Base-by-base conservation (phyloP, 2,113 vertebrate species). In the Cyanocitta stelleri region DNA sequence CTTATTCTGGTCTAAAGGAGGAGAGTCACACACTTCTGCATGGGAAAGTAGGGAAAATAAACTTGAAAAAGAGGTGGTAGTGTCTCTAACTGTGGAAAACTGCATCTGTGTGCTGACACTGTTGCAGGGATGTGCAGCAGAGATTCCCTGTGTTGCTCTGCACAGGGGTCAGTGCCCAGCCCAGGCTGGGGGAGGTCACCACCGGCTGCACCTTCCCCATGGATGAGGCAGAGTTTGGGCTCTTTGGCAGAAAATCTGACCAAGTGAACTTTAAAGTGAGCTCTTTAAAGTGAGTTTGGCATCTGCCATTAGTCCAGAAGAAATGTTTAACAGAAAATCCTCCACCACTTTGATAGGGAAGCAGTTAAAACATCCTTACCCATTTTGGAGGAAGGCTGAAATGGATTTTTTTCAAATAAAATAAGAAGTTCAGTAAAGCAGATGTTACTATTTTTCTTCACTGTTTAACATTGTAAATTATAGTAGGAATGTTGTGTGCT, bases 381-480 rank as follows among this genome's bases (percentile, higher is more conserved):
- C 44, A 6, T 84, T 69, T 46, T 32, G 51, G 63, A 71, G 37
- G 46, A 54, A 71, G 72, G 56, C 75, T 84, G 64, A 90, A 84
- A 39, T 48, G 39, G 39, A 21, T 71, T 27, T 81, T 91, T 86
- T 85, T 81, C 68, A 61, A 86, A 46, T 32, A 89, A 90, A 95
- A 62, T 12, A 77, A 8, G 12, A 83, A 81, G 46, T 84, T 84
- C 33, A 33, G 68, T 66, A 46, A 75, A 89, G 73, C 92, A 96
- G 80, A 94, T 89, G 92, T 90, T 96, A 48, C 44, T 78, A 33
- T 75, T 94, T 94, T 79, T 93, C 87, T 52, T 80, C 37, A 29
- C 44, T 90, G 51, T 46, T 80, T 76, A 78, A 82, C 43, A 16
- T 32, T 89, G 67, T 56, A 56, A 79, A 64, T 83, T 85, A 67